Conservation (phyloP, 2,797 vertebrate genomes). For the Philypnodon macrostomus region DNA sequence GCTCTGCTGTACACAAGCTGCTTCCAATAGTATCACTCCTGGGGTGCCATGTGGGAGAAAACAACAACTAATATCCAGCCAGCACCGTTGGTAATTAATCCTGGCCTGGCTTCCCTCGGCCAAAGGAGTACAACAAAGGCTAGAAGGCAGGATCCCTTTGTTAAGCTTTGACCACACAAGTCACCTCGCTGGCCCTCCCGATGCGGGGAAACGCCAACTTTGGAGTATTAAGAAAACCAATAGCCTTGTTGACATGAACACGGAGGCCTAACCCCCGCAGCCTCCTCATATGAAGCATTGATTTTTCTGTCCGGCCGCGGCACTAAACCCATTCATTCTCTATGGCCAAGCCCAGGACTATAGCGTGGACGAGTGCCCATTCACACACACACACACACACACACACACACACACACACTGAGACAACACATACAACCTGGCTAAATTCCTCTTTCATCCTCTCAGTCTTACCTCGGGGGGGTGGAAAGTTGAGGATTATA, state of each 20-base stretch:
- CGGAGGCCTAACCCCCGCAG: conserved; percentile 97
- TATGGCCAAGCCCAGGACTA: conserved; percentile 79
- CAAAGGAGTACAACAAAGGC: conserved; percentile 67
- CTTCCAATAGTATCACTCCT: conserved; percentile 57
- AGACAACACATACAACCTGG: conserved; percentile 46
- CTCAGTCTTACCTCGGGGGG: conserved; percentile 84
- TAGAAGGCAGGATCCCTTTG: conserved; percentile 86
- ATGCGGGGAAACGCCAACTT: conserved; percentile 93
- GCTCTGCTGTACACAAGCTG: conserved; percentile 43
- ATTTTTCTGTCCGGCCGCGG: conserved; percentile 95
- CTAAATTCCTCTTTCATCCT: conserved; percentile 78
- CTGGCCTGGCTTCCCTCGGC: conserved; percentile 65
- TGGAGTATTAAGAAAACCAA: conserved; percentile 98
- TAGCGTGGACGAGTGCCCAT: conserved; percentile 25
- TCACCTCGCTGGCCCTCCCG: conserved; percentile 82
- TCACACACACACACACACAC: conserved; percentile 31
- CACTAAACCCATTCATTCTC: conserved; percentile 97
- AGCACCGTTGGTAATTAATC: conserved; percentile 78
- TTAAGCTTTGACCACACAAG: conserved; percentile 92
- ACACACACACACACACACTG: conserved; percentile 27
- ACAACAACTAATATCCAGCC: conserved; percentile 78
- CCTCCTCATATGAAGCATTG: conserved; percentile 99
- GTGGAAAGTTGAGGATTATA: conserved; percentile 88
- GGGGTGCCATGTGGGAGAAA: conserved; percentile 62
- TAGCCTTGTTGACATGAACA: conserved; percentile 99